phyloP scores from a whole-genome alignment of 2,797 vertebrate genomes.

The Craterocephalus amniculus region DNA sequence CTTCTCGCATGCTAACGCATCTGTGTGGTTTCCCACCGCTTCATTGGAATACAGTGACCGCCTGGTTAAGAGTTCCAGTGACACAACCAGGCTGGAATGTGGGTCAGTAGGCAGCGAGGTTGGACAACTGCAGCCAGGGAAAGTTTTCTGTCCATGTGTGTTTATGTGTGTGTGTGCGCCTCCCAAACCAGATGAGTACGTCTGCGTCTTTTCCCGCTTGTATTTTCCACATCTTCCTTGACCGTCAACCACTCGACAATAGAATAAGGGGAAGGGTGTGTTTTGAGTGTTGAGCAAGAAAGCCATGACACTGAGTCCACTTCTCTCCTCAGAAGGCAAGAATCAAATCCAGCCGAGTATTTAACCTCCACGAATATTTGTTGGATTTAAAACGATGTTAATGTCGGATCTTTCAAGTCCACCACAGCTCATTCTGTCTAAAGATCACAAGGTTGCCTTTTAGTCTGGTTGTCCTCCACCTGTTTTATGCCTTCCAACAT shows the following conservation, averaged over 20 bases:
- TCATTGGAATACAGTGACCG: conserved; percentile 57
- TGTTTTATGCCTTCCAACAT: conserved; percentile 43
- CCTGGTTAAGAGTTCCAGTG: conserved; percentile 57
- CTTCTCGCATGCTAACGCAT: conserved; percentile 12
- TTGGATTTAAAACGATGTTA: conserved; percentile 1
- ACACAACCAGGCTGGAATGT: conserved; percentile 78
- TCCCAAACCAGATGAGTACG: conserved; percentile 35
- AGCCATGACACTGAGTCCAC: conserved; percentile 40
- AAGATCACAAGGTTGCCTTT: conserved; percentile 41
- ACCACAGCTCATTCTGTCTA: conserved; percentile 33
- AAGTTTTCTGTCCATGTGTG: conserved; percentile 45
- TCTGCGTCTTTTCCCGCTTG: conserved; percentile 54
- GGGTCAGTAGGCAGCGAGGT: conserved; percentile 75
- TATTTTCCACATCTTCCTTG: conserved; percentile 56
- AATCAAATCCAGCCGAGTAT: neutral
- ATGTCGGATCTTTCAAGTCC: conserved; percentile 18
- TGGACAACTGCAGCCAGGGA: conserved; percentile 39
- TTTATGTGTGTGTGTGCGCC: conserved; percentile 12
- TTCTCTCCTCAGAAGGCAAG: conserved; percentile 50
- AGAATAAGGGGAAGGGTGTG: conserved; percentile 67
- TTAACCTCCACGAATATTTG: neutral
- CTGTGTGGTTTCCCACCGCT: conserved; percentile 23
- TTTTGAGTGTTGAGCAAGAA: conserved; percentile 60
- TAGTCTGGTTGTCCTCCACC: conserved; percentile 33
- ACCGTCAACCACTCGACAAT: conserved; percentile 62